Evolutionary conservation across 2,888 invertebrate genomes (phyloP), one percentile per base, ranked within the genome.

Genomic region (Ceramica pisi): DNA sequence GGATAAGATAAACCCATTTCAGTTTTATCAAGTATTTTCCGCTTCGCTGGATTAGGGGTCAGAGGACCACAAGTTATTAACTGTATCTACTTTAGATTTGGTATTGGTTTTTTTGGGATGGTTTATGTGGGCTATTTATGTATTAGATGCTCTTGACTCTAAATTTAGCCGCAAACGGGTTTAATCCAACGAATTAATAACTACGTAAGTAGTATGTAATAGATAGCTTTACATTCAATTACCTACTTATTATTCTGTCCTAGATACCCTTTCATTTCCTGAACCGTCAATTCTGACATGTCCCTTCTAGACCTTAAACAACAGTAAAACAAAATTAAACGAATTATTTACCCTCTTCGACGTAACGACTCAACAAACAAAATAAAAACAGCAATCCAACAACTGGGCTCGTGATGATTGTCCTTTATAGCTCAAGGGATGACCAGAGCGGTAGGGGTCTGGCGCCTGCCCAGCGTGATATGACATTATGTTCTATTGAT

Each of bases 1-100:
- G 88, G 89, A 92, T 91, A 90, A 92, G 93, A 93, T 92, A 93
- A 92, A 92, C 91, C 90, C 84, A 87, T 91, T 89, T 90, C 87
- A 85, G 87, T 88, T 90, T 92, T 93, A 93, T 92, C 89, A 88
- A 90, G 89, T 88, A 91, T 90, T 88, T 93, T 90, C 91, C 90
- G 89, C 87, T 88, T 86, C 75, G 81, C 85, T 77, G 83, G 85
- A 89, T 90, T 87, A 90, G 82, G 88, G 83, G 86, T 75, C 62
- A 64, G 72, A 60, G 65, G 71, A 81, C 70, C 71, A 68, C 78
- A 69, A 71, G 41, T 76, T 83, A 78, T 73, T 75, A 69, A 80
- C 74, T 75, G 26, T 65, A 56, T 79, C 50, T 53, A 61, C 23
- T 64, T 70, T 46, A 14, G 41, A 69, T 75, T 84, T 69, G 21